Percentiles rank a stretch among this genome's conserved stretches.
phyloP scores from a whole-genome alignment of 2,888 invertebrate species.

The Ctenicera cuprea region DNA sequence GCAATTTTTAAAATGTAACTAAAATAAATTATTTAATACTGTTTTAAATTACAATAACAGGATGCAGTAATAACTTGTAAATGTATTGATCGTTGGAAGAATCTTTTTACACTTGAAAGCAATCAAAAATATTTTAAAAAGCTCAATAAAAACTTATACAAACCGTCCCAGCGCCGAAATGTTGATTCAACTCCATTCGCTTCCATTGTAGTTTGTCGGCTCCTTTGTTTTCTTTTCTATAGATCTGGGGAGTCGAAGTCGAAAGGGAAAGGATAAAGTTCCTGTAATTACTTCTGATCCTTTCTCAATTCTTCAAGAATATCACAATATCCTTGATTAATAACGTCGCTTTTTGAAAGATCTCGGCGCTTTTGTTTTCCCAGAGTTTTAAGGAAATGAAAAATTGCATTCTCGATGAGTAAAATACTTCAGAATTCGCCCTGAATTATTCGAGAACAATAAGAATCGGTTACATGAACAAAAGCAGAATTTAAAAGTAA shows the following conservation, averaged over 20 bases:
- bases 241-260: conserved; percentile 35
- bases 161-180: conserved; percentile 42
- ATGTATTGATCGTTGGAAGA: neutral
- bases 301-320: conserved; percentile 33
- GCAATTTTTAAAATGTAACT: no score
- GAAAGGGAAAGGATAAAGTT: conserved; percentile 47
- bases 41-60: no score
- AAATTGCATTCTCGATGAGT: conserved; percentile 24
- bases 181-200: conserved; percentile 54
- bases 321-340: conserved; percentile 38
- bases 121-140: conserved; percentile 14
- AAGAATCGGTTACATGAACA: conserved; percentile 2
- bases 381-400: conserved; percentile 30
- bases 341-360: conserved; percentile 28
- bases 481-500: neutral
- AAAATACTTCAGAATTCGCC: conserved; percentile 1
- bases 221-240: conserved; percentile 50
- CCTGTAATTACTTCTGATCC: conserved; percentile 47
- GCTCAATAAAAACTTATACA: conserved; percentile 23
- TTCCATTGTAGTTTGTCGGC: conserved; percentile 55
- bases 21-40: no score
- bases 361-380: conserved; percentile 15
- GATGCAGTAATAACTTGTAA: neutral
- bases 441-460: conserved; percentile 18
- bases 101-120: conserved; percentile 20